These are phyloP conservation scores for Lipophrys pholis DNA, from an alignment of 2,113 vertebrate species.

Conservation along the genomic window DNA sequence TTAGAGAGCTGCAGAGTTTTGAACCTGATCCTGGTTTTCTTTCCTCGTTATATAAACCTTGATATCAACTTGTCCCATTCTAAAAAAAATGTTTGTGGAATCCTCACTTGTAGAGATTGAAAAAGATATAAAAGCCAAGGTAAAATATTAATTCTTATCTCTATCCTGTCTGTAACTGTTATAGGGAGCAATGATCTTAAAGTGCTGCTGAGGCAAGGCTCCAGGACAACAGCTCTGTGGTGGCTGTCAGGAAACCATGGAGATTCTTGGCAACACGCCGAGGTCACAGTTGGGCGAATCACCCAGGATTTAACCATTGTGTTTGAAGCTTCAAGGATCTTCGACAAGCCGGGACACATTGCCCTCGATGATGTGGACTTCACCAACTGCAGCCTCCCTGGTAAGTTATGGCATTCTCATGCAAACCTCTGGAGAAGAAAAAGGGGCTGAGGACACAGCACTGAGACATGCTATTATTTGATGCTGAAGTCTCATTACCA, in stretches of 20 bases:
- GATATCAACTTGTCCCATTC: too few species aligned
- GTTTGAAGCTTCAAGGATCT: conserved; percentile 76
- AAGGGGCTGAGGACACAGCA: too few species aligned
- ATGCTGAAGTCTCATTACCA: too few species aligned
- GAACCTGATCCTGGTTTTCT: too few species aligned
- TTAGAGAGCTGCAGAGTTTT: too few species aligned
- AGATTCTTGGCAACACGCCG: conserved; percentile 67
- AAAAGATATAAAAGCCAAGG: too few species aligned
- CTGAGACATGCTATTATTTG: too few species aligned
- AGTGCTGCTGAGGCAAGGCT: conserved; percentile 64
- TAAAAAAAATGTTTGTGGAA: too few species aligned
- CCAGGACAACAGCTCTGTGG: conserved; percentile 72
- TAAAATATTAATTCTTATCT: too few species aligned
- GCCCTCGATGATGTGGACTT: conserved; percentile 80
- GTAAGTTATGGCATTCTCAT: conserved; percentile 35
- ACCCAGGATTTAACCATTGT: conserved; percentile 73
- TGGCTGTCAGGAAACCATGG: conserved; percentile 71
- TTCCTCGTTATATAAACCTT: too few species aligned
- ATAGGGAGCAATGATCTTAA: conserved; percentile 70
- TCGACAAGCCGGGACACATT: conserved; percentile 68
- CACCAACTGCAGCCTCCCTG: conserved; percentile 76
- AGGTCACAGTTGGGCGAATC: conserved; percentile 69
- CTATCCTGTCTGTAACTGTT: neutral
- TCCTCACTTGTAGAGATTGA: too few species aligned
- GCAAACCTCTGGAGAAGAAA: too few species aligned